Percentiles rank a stretch among this genome's conserved stretches.
Evolutionary conservation across 2,888 invertebrate species (phyloP).

Genomic region (Drepana falcataria): DNA sequence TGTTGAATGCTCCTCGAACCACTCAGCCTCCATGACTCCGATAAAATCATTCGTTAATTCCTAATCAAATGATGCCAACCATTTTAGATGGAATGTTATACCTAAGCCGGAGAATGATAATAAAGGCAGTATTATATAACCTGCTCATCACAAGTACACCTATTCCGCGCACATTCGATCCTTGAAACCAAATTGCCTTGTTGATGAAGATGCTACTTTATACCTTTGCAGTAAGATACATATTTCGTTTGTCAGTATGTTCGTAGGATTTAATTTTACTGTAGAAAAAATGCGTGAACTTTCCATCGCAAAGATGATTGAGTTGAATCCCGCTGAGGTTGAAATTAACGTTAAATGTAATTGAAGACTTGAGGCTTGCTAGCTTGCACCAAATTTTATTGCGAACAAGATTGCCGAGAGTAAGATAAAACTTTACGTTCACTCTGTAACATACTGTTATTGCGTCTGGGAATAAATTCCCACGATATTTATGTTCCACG

Average conservation of each 20-base stretch:
- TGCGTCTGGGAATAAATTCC: too few relatives aligned
- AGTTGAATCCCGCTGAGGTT: slow-evolving; percentile 33
- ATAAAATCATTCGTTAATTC: too few relatives aligned
- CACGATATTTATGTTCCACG: too few relatives aligned
- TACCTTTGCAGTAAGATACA: neutral
- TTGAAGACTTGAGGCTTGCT: slow-evolving; percentile 3
- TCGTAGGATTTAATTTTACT: slow-evolving; percentile 5
- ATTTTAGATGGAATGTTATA: neutral
- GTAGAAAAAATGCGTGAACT: slow-evolving; percentile 17
- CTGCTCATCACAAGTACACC: neutral
- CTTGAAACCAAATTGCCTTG: neutral
- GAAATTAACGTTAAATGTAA: slow-evolving; percentile 31
- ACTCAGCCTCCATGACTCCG: too few relatives aligned
- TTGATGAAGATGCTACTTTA: neutral
- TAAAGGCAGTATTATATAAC: neutral
- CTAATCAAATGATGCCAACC: neutral
- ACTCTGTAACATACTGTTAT: neutral
- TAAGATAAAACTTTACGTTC: neutral
- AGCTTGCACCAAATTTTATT: slow-evolving; percentile 8
- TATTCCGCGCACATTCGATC: neutral
- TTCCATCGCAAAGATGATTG: slow-evolving; percentile 33
- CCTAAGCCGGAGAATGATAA: neutral
- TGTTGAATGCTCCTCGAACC: too few relatives aligned
- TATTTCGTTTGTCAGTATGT: neutral
- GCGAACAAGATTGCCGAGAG: neutral